These are phyloP conservation scores for Slavum lentiscoides DNA, from an alignment of 2,888 invertebrate genomes.

Conservation along the genomic window DNA sequence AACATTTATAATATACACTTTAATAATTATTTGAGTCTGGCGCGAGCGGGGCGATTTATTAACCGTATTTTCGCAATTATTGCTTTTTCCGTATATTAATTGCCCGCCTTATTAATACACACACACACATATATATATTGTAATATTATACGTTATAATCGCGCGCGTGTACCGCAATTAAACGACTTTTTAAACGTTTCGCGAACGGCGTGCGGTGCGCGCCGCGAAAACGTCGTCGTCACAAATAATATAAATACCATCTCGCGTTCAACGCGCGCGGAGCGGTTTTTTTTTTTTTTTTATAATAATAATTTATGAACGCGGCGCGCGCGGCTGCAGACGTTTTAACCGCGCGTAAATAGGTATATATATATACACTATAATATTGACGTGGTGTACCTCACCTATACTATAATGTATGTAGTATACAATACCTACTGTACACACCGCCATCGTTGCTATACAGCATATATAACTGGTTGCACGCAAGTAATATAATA, in stretches of 20 bases:
- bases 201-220: constrained; percentile 21
- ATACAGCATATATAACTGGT: neutral
- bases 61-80: neutral
- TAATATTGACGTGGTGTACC: no score
- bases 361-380: neutral
- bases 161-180: neutral
- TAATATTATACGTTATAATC: neutral
- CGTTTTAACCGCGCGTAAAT: neutral
- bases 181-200: constrained; percentile 38
- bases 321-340: no score
- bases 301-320: neutral
- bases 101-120: constrained; percentile 12
- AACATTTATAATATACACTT: neutral
- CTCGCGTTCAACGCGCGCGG: neutral
- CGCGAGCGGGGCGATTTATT: constrained; percentile 23
- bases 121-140: neutral
- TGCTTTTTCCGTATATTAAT: constrained; percentile 13
- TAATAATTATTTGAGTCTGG: constrained; percentile 17
- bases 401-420: no score
- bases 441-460: neutral
- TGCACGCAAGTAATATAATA: neutral
- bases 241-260: constrained; percentile 13
- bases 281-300: neutral
- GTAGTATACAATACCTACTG: no score
- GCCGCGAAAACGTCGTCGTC: neutral